Base-by-base conservation (phyloP, 64 coral and sea anemone species). In the Montipora sp. region DNA sequence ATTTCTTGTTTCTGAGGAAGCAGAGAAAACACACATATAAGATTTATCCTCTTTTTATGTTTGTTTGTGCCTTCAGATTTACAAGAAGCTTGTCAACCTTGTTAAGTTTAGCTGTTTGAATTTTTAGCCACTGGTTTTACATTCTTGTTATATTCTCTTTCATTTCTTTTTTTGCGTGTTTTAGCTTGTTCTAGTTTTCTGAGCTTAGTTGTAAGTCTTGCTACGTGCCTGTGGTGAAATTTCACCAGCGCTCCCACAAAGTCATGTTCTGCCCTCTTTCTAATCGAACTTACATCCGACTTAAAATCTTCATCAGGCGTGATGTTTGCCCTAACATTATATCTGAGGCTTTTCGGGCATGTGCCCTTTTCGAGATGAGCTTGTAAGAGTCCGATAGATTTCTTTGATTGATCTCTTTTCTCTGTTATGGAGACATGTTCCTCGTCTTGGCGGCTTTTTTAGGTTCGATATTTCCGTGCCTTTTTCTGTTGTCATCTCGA, bases 231-330 rank as follows among this genome's bases (percentile, higher is more conserved):
- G 45, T 86, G 47, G 83, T 86, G 83, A 27, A 27, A 27, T 27
- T 27, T 27, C 27, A 27, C 27, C 27, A 27, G 59, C 18, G 60
- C 83, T 71, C 67, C 45, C 7, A 86, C 16, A 47, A 47, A 21
- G 59, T 47, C 60, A 20, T 70, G 83, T 69, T 86, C 83, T 43
- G 83, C 83, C 9, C 47, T 27, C 83, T 70, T 71, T 86, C 45
- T 67, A 18, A 75, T 88, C 16, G 19, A 23, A 44, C 45, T n/a
- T 11, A 77, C 63, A 55, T 88, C 86, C 60, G 16, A 51, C 59
- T 76, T 88, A 58, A 76, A 89, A 36, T 77, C 87, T 14, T 89
- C 77, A 72, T 89, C 87, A 0, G 87, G 72, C 47, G 27, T 89
- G 49, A 88, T 77, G 55, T 50, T 89, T 3, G 51, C 83, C 19